Evolutionary conservation across 2,797 vertebrate species (phyloP).

Genomic region (Hypotaenidia okinawae): DNA sequence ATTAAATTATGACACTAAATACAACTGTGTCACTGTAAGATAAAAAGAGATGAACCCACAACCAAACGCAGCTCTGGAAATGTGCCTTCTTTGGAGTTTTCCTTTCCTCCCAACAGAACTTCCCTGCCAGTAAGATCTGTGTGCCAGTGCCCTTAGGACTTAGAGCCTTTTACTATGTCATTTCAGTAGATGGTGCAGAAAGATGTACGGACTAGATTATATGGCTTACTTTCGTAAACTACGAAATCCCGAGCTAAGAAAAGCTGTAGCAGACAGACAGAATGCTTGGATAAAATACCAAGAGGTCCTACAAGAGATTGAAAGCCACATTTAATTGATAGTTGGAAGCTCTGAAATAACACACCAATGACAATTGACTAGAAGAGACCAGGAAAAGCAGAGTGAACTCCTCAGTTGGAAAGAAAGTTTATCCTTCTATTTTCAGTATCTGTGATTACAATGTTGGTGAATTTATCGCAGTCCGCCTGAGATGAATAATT

Average conservation of each 20-base stretch:
- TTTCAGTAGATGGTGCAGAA: background rate
- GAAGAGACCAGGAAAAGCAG: background rate
- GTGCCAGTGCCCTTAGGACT: background rate
- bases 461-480: slow-evolving; percentile 21
- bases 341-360: slow-evolving; percentile 15
- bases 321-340: slow-evolving; percentile 36
- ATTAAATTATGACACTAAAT: background rate
- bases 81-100: background rate
- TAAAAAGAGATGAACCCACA: background rate
- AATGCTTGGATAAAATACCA: background rate
- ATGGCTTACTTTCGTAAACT: slow-evolving; percentile 12
- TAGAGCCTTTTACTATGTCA: background rate
- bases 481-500: background rate
- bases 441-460: slow-evolving; percentile 30
- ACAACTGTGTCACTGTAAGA: background rate
- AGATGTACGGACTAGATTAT: background rate
- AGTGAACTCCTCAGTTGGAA: slow-evolving; percentile 35
- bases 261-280: background rate
- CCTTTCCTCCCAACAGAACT: background rate
- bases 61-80: background rate
- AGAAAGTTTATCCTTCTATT: slow-evolving; percentile 28
- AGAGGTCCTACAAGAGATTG: background rate
- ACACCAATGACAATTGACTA: background rate
- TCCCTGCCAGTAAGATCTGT: background rate
- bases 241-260: slow-evolving; percentile 13